These are phyloP conservation scores for Gambusia yucatana DNA, from an alignment of 2,797 vertebrate species.

Conservation along the genomic window DNA sequence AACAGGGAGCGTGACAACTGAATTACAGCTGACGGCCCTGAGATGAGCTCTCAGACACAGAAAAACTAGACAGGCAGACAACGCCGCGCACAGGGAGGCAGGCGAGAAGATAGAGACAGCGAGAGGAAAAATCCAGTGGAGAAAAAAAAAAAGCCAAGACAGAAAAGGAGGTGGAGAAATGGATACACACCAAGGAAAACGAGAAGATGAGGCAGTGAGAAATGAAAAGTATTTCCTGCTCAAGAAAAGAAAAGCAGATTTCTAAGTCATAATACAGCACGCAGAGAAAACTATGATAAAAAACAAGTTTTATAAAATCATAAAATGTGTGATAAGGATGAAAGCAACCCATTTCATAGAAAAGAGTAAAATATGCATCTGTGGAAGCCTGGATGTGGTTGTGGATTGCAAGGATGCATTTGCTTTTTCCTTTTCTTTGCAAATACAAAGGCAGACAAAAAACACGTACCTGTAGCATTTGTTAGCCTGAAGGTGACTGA, in stretches of 20 bases:
- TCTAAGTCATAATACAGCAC: constrained; percentile 3
- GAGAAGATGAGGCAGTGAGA: constrained; percentile 20
- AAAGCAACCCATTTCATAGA: not conserved
- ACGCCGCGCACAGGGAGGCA: constrained; percentile 34
- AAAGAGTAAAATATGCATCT: not conserved
- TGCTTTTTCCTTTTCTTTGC: not conserved
- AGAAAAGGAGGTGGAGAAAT: constrained; percentile 15
- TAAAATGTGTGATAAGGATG: not conserved
- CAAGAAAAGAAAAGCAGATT: constrained; percentile 37
- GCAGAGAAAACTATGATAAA: constrained; percentile 10
- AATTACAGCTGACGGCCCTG: constrained; percentile 69
- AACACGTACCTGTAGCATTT: constrained; percentile 90
- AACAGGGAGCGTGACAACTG: constrained; percentile 74
- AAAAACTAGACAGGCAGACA: constrained; percentile 62
- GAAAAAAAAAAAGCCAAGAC: constrained; percentile 23
- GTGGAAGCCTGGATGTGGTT: not conserved
- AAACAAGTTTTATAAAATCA: constrained; percentile 12
- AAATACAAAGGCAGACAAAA: not conserved
- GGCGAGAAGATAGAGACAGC: constrained; percentile 25
- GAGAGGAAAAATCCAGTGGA: constrained; percentile 30
- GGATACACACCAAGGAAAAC: constrained; percentile 17
- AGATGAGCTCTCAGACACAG: constrained; percentile 64
- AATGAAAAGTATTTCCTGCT: constrained; percentile 8
- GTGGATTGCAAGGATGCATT: not conserved
- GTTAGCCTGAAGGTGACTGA: constrained; percentile 94